Base-by-base conservation (phyloP, 35 echinoderm and acorn worm genomes). In the Strongylocentrotus purpuratus region DNA sequence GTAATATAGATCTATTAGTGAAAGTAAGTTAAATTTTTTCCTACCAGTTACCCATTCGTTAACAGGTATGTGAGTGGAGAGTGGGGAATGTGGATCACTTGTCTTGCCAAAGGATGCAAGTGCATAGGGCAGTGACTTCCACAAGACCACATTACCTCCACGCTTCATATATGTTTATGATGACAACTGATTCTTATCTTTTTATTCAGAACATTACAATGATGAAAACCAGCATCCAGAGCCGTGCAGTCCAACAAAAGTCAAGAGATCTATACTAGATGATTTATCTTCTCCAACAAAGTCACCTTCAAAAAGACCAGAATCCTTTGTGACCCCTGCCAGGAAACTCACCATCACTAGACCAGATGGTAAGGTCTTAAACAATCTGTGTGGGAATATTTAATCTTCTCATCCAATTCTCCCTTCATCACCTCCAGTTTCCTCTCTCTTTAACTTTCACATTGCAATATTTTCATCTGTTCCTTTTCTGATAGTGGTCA, bases 181-280 rank as follows among this genome's bases (percentile, higher is more conserved):
- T 87, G 33, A 32, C 11, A 87, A 87, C 1, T 20, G 86, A 13
- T 46, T 4, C 31, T 58, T 58, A 18, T 12, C 31, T 46, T 93
- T 58, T 14, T 28, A 2, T 55, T 12, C 48, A 93, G 91, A 32
- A 4, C 46, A 46, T 50, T 93, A 46, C 91, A 93, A 93, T 93
- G 91, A 93, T 58, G 91, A 93, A 58, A 93, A 93, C 48, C 46
- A 93, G 48, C 18, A 50, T 6, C 91, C 91, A 58, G 91, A 31
- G 22, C 18, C 45, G 11, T 93, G 91, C 91, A 93, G 91, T 32
- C 91, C 91, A 3, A 50, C 46, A 13, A 93, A 93, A 93, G 91
- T 58, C 10, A 93, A 93, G 91, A 93, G 48, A 28, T 12, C 22
- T 47, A 31, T 93, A 5, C 46, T 31, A 2, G 91, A 93, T n/a